Percentiles rank a stretch among this genome's conserved stretches.
These are phyloP conservation scores for Macrobrachium nipponense DNA, from an alignment of 1,140 invertebrate species.

Conservation along the genomic window DNA sequence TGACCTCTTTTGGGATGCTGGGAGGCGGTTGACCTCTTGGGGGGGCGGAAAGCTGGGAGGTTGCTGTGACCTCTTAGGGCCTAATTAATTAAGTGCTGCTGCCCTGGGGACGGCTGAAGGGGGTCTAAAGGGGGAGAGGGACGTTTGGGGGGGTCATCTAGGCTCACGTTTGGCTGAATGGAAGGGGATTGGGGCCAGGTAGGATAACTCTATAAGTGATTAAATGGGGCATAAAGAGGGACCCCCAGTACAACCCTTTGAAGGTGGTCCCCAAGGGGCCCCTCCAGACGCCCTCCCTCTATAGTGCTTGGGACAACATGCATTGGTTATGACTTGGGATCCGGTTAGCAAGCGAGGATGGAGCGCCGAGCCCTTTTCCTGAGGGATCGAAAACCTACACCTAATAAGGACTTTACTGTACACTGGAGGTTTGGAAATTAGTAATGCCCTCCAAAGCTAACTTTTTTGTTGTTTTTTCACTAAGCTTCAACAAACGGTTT, in stretches of 20 bases:
- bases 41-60: too few relatives aligned
- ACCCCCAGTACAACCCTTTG: background rate
- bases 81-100: conserved; percentile 7
- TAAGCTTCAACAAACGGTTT: conserved; percentile 57
- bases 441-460: conserved; percentile 52
- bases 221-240: conserved; percentile 11
- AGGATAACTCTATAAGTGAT: conserved; percentile 7
- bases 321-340: conserved; percentile 28
- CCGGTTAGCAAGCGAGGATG: conserved; percentile 46
- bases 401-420: conserved; percentile 44
- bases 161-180: conserved; percentile 14
- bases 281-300: conserved; percentile 9
- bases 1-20: conserved; percentile 32
- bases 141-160: conserved; percentile 27
- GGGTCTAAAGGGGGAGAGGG: background rate
- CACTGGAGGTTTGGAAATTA: conserved; percentile 47
- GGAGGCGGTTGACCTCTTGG: background rate
- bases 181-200: conserved; percentile 18
- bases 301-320: conserved; percentile 17
- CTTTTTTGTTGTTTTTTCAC: conserved; percentile 23
- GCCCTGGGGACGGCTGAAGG: conserved; percentile 44
- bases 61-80: too few relatives aligned
- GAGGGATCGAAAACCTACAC: conserved; percentile 33
- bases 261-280: background rate
- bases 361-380: conserved; percentile 16